phyloP scores from a whole-genome alignment of 2,113 vertebrate species.

The Clarias macrocephalus region DNA sequence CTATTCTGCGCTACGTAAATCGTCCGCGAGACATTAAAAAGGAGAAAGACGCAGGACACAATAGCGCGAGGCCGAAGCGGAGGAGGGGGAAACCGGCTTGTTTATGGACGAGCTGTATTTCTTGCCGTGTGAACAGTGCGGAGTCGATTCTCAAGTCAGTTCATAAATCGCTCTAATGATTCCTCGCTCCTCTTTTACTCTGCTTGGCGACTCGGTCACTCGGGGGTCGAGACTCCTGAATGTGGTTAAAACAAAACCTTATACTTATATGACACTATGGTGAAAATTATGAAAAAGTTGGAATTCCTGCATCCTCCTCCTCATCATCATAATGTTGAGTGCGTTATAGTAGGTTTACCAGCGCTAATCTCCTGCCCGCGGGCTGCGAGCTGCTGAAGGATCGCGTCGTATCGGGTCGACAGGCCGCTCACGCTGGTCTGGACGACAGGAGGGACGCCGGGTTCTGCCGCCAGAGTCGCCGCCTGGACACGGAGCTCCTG shows the following conservation, averaged over 20 bases:
- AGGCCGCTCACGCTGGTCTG: slow-evolving; percentile 11
- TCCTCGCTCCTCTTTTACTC: not conserved
- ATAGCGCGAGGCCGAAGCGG: not conserved
- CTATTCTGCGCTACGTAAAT: not conserved
- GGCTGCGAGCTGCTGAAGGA: not conserved
- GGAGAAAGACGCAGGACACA: not conserved
- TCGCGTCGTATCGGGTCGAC: not conserved
- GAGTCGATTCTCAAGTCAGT: not conserved
- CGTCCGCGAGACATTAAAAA: not conserved
- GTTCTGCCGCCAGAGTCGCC: not conserved
- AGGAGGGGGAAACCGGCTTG: not conserved
- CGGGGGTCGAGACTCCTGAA: too few species aligned
- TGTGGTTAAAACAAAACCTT: too few species aligned
- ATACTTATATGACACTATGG: not conserved
- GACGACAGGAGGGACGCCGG: slow-evolving; percentile 5
- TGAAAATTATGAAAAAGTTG: not conserved
- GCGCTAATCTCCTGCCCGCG: slow-evolving; percentile 33
- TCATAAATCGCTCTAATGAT: not conserved
- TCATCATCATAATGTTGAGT: not conserved
- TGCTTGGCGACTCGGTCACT: too few species aligned
- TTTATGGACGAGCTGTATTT: not conserved
- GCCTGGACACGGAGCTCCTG: slow-evolving; percentile 30
- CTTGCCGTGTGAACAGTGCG: not conserved
- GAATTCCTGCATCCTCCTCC: not conserved
- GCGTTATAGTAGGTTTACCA: slow-evolving; percentile 15